Evolutionary conservation across 2,888 invertebrate species (phyloP), one percentile per base, ranked within the genome.

Genomic region (Coecobrya sp.): DNA sequence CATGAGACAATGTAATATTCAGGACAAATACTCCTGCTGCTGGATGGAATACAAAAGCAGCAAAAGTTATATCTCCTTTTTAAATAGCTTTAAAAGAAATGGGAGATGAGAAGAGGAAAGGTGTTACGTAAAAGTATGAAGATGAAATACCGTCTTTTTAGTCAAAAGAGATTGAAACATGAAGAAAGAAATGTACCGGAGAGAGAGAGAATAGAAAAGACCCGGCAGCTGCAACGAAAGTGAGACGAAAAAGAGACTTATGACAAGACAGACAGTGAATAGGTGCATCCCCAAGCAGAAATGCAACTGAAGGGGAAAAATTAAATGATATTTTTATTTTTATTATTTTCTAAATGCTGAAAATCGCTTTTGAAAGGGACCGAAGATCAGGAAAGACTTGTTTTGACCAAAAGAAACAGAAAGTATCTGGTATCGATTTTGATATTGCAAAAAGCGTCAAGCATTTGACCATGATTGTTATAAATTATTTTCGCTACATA

Each of bases 1-100:
- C 25, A 84, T 45, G 84, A 84, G 68, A 85, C 68, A 85, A 85
- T 85, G 52, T 65, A 27, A 45, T 16, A 45, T 25, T 65, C 19
- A 16, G 45, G 85, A 68, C 16, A 84, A 13, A 25, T 13, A 65
- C 65, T 11, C 5, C 3, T 11, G 10, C 65, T 27, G 65, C 11
- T 65, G 27, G 27, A 65, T 25, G 19, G 19, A 62, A 62, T 62
- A 62, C 59, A 62, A 65, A 65, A 65, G 65, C 7, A 4, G 27
- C 27, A 65, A 27, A 65, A 65, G 65, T 65, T 65, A 65, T 27
- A 65, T 5, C 62, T 4, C 27, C n/a, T 65, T 65, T 65, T 27
- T 27, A 65, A 27, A 65, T 4, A 59, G n/a, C 16, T 19, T 59
- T 19, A 59, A 59, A 16, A 59, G 59, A 59, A 59, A 8, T 59